Base-by-base conservation (phyloP, 2,888 invertebrate species). In the Macaria liturata region DNA sequence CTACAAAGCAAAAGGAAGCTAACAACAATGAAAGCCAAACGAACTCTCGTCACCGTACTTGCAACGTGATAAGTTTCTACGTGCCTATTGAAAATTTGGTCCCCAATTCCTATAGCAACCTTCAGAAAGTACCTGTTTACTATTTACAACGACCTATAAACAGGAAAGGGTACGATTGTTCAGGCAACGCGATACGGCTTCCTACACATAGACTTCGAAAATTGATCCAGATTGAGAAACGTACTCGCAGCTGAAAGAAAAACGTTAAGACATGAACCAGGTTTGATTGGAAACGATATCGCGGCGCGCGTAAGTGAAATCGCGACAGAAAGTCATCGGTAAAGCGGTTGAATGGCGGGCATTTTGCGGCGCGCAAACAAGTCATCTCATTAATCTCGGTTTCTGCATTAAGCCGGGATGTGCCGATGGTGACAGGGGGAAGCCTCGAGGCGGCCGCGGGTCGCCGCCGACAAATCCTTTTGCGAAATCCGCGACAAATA, bases 321-420 rank as follows among this genome's bases (percentile, higher is more conserved):
- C 61, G 61, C 59, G 71, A 68, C 67, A 68, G 66, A 66, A 67
- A 71, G 67, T 72, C 68, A 74, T 75, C 77, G 68, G 72, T 70
- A 74, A 69, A 70, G 50, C 71, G 75, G 72, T 69, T 72, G 69
- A 71, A 62, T 67, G 62, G 57, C 65, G 63, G 68, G 67, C 55
- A 60, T 60, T 65, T 68, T 66, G 67, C 65, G 67, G 68, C 64
- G 60, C 61, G 64, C 68, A 69, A 75, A 75, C 72, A 67, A 76
- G 78, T 78, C 83, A 83, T 83, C 84, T 80, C 84, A 86, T 88
- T 90, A 91, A 91, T 91, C 90, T 84, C 85, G 86, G 90, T 80
- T 81, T 84, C 80, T 67, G 75, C 79, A 81, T 80, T 88, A 91
- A 91, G 88, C 90, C 78, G 79, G 82, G 84, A 83, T 84, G 80